Base-by-base conservation (phyloP, 2,113 vertebrate genomes). In the Hiodon alosoides region DNA sequence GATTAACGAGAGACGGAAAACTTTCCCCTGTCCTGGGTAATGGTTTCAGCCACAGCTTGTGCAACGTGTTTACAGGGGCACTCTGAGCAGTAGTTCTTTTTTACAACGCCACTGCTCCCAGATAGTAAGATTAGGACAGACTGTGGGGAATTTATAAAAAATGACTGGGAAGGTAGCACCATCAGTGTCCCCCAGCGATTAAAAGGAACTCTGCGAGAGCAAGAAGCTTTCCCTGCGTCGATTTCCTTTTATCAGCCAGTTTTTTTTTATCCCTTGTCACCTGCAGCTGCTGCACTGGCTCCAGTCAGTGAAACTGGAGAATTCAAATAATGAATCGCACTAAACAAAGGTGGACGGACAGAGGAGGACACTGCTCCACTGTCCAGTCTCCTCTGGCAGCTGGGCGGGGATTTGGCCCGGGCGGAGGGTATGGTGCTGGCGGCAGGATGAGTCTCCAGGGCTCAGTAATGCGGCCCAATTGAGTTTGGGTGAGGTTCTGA, bases 141-240 rank as follows among this genome's bases (percentile, higher is more conserved):
- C 61, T 76, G 57, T 61, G 70, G 67, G 14, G 66, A 78, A 76
- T 76, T 78, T 58, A 76, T 77, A 53, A 79, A 70, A 71, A 71
- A 76, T 77, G 77, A 82, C 76, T 83, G 81, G 76, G 80, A 79
- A 80, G 74, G 73, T 82, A 84, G 68, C 61, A 58, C 78, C 78
- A 74, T 80, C 69, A 76, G 67, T 72, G 78, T 80, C 81, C 78
- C 53, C 67, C 81, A 76, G 76, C 82, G 83, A 81, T 84, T 53
- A 62, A 81, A 31, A 31, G 31, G 31, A 55, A 69, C 77, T 81
- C 81, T 79, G 65, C 4, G 85, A 82, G 81, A 17, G 52, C 52
- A 57, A 71, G 31, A 31, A 31, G 31, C 70, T 14, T 16, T 61
- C 55, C 31, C 16, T 11, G 11, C 16, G 50, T 52, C 6, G 13